Evolutionary conservation across 2,113 vertebrate genomes (phyloP), one percentile per base, ranked within the genome.

Genomic region (Crypturellus undulatus): DNA sequence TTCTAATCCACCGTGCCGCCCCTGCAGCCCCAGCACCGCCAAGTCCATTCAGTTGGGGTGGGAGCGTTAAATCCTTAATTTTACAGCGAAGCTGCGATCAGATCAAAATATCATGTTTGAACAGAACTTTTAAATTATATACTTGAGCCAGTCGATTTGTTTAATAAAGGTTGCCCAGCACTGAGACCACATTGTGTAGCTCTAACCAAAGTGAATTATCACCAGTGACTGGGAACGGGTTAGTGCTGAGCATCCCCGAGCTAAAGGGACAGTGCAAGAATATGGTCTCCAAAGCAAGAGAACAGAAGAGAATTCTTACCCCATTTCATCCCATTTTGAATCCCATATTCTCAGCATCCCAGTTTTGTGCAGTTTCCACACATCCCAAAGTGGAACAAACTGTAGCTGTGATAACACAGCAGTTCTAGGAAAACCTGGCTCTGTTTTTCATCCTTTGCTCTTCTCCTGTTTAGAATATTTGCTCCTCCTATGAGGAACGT

Each of bases 1-100:
- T 90, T 84, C 88, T 92, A 92, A 95, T 85, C 79, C 87, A 15
- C 84, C 80, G 0, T 64, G 90, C 86, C 63, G 49, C 58, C 77
- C 92, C 96, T 64, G 38, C 89, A 84, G 87, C 68, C 83, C 11
- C 2, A 64, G 38, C 24, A 0, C 40, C 5, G 2, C 47, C 12
- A 49, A 87, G 91, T 72, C 94, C 96, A 79, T 93, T 87, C 79
- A 79, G 81, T 76, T 15, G 51, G 62, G 79, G 79, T 16, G 67
- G 75, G 70, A 97, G 94, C 91, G 10, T 94, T 94, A 95, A 96
- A 97, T 96, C 90, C 93, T 38, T 79, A 64, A 79, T 94, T 96
- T 96, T 76, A 77, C 84, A 68, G 88, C 91, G 86, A 89, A 90
- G 88, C 75, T 12, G 63, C 5, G 34, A 79, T 68, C 5, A 1